Base-by-base conservation (phyloP, 2,888 invertebrate species). In the Hedychridium roseum region DNA sequence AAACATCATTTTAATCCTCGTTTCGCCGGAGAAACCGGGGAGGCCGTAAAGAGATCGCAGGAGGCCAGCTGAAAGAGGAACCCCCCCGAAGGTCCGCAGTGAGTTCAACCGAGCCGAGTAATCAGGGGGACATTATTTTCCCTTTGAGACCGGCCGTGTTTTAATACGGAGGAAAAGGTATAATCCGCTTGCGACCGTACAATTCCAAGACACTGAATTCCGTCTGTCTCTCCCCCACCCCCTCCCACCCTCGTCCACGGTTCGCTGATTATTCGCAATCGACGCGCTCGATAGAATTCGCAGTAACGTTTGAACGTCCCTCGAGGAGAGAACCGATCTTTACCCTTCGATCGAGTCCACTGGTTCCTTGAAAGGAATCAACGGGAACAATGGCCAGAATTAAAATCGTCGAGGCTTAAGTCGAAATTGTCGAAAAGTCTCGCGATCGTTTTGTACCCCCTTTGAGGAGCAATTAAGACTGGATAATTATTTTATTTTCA, bases 61-160 rank as follows among this genome's bases (percentile, higher is more conserved):
- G 30, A 34, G 47, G 43, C 34, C 14, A n/a, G 32, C 16, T n/a
- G 40, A 40, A 28, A 15, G 41, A 27, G 47, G 38, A 36, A 23
- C 41, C 37, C 31, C 30, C 28, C 47, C 49, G 47, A 47, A 48
- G 39, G 54, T 48, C 52, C 59, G 66, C 63, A 68, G 71, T 58
- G 66, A 71, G 69, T 70, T 76, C 70, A 73, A 75, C 69, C 69
- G 73, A 74, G 72, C 69, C 76, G 76, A 76, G 76, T 77, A 78
- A 78, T 78, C 78, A 78, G 76, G 66, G 74, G 71, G 77, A 77
- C 78, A 78, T 78, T 78, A 78, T 77, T 77, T 64, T 78, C 76
- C 71, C 77, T 77, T 77, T 77, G 76, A 74, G 71, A 61, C 64
- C 64, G 58, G 50, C 58, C 70, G 66, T 66, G 70, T 76, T 76